Evolutionary conservation across 2,797 vertebrate species (phyloP).

Genomic region (Chloroceryle amazona): DNA sequence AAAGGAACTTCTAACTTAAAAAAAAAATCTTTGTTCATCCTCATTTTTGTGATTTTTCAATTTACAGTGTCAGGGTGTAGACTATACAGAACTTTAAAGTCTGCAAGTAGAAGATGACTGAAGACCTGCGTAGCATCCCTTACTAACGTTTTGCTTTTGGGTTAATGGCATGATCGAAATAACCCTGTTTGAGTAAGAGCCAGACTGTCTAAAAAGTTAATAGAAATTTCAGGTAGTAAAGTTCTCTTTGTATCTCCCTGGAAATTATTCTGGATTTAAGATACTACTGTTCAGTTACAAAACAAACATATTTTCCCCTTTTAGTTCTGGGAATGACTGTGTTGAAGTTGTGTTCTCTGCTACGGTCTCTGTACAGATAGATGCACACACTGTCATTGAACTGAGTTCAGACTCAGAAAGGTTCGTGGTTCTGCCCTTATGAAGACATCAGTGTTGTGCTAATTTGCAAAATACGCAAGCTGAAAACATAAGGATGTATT

Average conservation of each 20-base stretch:
- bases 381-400: not conserved
- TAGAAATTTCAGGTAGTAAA: not conserved
- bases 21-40: not conserved
- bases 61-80: not conserved
- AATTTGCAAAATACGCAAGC: not conserved
- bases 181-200: not conserved
- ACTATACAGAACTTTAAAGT: not conserved
- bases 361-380: fast-evolving
- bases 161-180: not conserved
- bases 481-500: not conserved
- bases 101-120: not conserved
- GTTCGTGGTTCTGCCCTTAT: not conserved
- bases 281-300: not conserved
- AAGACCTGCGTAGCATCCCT: not conserved
- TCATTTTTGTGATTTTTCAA: not conserved
- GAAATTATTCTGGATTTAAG: not conserved
- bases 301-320: not conserved
- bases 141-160: not conserved
- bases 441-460: not conserved
- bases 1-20: not conserved
- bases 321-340: not conserved
- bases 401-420: not conserved
- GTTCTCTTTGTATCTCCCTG: not conserved
- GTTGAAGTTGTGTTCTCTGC: not conserved
- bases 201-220: not conserved